phyloP scores from a whole-genome alignment of 2,797 vertebrate species.

The Loriculus beryllinus region DNA sequence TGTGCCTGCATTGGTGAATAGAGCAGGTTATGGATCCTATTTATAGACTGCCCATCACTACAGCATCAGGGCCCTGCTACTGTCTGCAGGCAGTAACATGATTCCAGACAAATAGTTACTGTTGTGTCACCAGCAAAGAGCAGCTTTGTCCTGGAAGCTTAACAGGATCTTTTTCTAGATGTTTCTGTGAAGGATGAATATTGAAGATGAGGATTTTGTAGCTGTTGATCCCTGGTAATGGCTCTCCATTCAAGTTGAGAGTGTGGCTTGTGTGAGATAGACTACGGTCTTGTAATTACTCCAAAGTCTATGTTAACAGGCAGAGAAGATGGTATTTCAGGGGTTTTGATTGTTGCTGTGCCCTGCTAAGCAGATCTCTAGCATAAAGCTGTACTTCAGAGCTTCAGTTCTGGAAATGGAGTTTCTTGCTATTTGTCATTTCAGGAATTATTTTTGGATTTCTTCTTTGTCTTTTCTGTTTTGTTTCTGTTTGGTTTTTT shows the following conservation, averaged over 20 bases:
- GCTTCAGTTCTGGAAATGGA: neutral
- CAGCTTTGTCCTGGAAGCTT: neutral
- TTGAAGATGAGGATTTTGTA: neutral
- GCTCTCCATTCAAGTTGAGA: rapidly evolving
- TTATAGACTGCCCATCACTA: neutral
- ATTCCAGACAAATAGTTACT: neutral
- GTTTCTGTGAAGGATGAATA: neutral
- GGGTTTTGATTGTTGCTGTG: neutral
- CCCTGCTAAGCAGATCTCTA: neutral
- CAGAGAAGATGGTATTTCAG: neutral
- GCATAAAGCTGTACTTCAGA: neutral
- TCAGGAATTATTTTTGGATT: neutral
- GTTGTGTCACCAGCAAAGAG: neutral
- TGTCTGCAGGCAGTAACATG: neutral
- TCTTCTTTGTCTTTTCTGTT: neutral
- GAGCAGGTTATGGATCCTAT: neutral
- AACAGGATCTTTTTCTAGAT: neutral
- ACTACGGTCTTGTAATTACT: neutral
- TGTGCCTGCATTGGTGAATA: neutral
- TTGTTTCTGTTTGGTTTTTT: rapidly evolving
- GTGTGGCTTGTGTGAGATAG: too few species aligned
- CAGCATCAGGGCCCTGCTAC: neutral
- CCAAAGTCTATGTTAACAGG: neutral
- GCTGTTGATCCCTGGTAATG: neutral
- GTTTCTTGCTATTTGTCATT: neutral